Base-by-base conservation (phyloP, 2,113 vertebrate species). In the Ammodytes marinus region DNA sequence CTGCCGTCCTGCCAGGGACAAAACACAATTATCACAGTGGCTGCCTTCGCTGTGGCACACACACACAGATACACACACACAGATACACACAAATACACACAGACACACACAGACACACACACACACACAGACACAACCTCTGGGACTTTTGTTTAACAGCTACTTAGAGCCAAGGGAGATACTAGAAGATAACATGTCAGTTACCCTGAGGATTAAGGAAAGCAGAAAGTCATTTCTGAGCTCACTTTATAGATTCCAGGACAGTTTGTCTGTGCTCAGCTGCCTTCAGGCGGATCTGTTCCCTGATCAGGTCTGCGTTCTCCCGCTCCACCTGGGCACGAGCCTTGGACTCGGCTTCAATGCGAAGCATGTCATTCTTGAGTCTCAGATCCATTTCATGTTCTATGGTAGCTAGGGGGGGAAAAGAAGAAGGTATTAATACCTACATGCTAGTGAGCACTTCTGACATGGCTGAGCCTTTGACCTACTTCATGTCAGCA, bases 191-290 rank as follows among this genome's bases (percentile, higher is more conserved):
- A 78, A 77, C 61, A 63, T 63, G 69, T 61, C 85, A 78, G 77
- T 88, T 75, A 83, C 68, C 80, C 59, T 14, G 58, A 81, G 73
- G 81, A 68, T 86, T 83, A 80, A 77, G 77, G 61, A 74, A 77
- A 74, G 60, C n/a, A 47, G 61, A 35, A 70, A 84, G 57, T 78
- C 37, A 55, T 81, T 79, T 45, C 27, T 37, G 14, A 27, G 43
- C 78, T 82, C 89, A 97, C 97, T 83, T 94, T 90, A 97, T 96
- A 68, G 96, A 97, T 85, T 97, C 96, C 13, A 98, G 81, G 15
- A 98, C 95, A 0, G 97, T 98, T 87, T 97, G 96, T 52, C 97
- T 91, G 83, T 97, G 96, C 61, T 99, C 97, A 0, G 96, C 97
- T 0, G 97, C 96, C 86, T 96, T 97, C 47, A 97, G 80, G 37